Evolutionary conservation across 2,888 invertebrate species (phyloP).

Genomic region (Drosophila kuntzei): DNA sequence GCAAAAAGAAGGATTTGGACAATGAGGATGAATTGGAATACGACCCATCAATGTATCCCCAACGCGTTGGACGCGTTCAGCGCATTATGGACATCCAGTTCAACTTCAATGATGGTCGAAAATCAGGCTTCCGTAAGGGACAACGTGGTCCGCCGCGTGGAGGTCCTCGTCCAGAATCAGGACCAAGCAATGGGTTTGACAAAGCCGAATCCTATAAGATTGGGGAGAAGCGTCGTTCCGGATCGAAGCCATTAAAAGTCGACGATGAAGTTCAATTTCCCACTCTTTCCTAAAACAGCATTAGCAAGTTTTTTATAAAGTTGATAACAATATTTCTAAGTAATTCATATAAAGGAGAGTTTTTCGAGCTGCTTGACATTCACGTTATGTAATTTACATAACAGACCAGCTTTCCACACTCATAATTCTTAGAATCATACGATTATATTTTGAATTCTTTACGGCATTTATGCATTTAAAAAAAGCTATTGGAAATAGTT

Average conservation of each 20-base stretch:
- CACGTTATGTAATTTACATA: slow-evolving; percentile 41
- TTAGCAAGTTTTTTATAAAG: slow-evolving; percentile 10
- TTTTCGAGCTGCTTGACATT: slow-evolving; percentile 45
- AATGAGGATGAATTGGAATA: slow-evolving; percentile 90
- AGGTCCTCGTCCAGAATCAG: slow-evolving; percentile 59
- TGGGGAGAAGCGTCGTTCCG: slow-evolving; percentile 68
- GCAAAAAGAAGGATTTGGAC: slow-evolving; percentile 88
- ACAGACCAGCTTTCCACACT: slow-evolving; percentile 43
- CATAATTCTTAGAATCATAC: slow-evolving; percentile 49
- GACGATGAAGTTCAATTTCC: slow-evolving; percentile 98
- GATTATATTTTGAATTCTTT: slow-evolving; percentile 52
- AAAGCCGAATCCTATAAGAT: slow-evolving; percentile 61
- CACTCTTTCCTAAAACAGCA: slow-evolving; percentile 90
- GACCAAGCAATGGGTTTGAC: slow-evolving; percentile 75
- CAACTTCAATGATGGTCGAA: slow-evolving; percentile 92
- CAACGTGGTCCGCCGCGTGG: slow-evolving; percentile 86
- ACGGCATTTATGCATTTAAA: slow-evolving; percentile 51
- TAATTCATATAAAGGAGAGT: slow-evolving; percentile 28
- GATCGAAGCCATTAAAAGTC: slow-evolving; percentile 91
- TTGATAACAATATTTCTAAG: slow-evolving; percentile 41
- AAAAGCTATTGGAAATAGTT: slow-evolving; percentile 75
- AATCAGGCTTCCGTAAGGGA: slow-evolving; percentile 89
- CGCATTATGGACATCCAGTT: slow-evolving; percentile 95
- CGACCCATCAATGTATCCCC: slow-evolving; percentile 92
- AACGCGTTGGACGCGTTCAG: slow-evolving; percentile 94